Conservation (phyloP, 2,888 invertebrate genomes). For the Zhengitettix transpicula region DNA sequence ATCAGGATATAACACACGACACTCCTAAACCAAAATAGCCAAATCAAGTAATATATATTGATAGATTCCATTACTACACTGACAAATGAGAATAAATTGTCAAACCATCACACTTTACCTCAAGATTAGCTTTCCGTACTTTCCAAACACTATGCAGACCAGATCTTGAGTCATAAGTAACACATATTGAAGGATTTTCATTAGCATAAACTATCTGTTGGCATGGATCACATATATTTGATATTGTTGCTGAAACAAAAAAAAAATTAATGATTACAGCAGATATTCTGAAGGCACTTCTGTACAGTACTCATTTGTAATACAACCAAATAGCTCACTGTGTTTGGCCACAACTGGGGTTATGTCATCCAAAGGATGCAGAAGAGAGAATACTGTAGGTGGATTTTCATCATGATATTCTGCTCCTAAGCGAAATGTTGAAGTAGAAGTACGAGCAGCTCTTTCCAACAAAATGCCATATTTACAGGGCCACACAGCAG, state of each 20-base stretch:
- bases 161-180: conserved; percentile 61
- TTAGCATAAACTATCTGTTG: conserved; percentile 60
- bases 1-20: no score
- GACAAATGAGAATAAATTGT: no score
- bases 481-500: conserved; percentile 67
- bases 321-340: conserved; percentile 22
- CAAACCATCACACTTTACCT: conserved; percentile 41
- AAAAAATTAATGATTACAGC: conserved; percentile 22
- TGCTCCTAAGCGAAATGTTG: conserved; percentile 16
- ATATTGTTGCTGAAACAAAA: not conserved
- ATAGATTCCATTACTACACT: no score
- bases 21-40: no score
- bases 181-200: conserved; percentile 60
- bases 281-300: no score
- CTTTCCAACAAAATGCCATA: conserved; percentile 76
- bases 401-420: conserved; percentile 22
- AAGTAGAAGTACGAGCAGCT: conserved; percentile 15
- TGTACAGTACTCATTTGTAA: no score
- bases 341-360: conserved; percentile 64
- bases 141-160: conserved; percentile 70
- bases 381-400: conserved; percentile 69
- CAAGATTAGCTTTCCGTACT: conserved; percentile 53
- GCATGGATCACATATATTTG: conserved; percentile 29
- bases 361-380: conserved; percentile 83
- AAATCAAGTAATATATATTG: no score